Evolutionary conservation across 1,140 invertebrate genomes (phyloP).

Genomic region (Akabosia matsudoensis): DNA sequence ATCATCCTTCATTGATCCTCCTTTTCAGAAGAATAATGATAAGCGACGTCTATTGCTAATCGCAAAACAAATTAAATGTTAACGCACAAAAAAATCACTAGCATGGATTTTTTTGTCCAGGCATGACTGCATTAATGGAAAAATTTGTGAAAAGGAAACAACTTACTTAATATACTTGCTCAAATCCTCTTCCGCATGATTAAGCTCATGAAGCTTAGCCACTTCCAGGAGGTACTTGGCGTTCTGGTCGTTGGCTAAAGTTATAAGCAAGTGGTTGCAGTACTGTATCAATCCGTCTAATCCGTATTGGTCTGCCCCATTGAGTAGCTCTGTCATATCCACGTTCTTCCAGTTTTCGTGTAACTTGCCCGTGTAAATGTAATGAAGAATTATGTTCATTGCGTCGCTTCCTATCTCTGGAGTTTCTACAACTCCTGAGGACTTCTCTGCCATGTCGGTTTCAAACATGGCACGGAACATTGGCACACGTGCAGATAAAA

Average conservation of each 20-base stretch:
- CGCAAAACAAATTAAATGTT: too few species aligned
- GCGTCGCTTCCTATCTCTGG: not conserved
- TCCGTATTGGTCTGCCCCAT: not conserved
- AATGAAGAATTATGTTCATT: not conserved
- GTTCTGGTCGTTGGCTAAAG: not conserved
- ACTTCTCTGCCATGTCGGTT: constrained; percentile 3
- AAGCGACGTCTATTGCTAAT: too few species aligned
- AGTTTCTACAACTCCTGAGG: not conserved
- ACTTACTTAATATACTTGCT: not conserved
- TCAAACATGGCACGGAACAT: not conserved
- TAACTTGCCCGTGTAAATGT: constrained; percentile 4
- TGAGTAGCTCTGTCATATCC: not conserved
- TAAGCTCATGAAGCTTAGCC: not conserved
- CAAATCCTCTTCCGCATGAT: not conserved
- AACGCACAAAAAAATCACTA: too few species aligned
- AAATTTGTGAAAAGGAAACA: too few species aligned
- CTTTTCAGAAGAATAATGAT: too few species aligned
- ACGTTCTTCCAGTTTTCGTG: not conserved
- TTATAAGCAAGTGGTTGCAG: not conserved
- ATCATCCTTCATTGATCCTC: too few species aligned
- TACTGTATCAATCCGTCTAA: not conserved
- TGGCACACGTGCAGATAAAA: not conserved
- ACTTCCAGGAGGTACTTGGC: not conserved
- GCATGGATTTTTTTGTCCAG: too few species aligned
- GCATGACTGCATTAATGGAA: too few species aligned